Evolutionary conservation across 2,797 vertebrate species (phyloP), one percentile per base, ranked within the genome.

Genomic region (Neosilurus mollespiculum): DNA sequence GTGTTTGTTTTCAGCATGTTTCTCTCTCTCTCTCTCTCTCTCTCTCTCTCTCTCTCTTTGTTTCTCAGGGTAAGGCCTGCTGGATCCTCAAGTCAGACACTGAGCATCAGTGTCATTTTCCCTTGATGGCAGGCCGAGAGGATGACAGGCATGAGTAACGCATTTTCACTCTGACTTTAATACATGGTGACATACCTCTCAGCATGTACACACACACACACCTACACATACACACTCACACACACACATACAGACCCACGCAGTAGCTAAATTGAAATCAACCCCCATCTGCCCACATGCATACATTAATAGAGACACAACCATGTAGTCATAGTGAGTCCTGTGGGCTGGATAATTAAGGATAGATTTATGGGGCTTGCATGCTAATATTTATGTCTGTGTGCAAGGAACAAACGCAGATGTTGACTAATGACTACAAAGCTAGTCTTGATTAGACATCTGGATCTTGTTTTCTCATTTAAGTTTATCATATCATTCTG

Each of bases 81-180:
- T 90, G 90, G 90, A 88, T 90, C 91, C 91, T 82, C 87, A 89
- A 92, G 86, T 89, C 82, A 87, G 87, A 90, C 91, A 90, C 90
- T 89, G 87, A 84, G 37, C 92, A 91, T 94, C 92, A 93, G 91
- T 92, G 92, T 93, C 93, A 92, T 88, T 90, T 90, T 88, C 54
- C 81, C 87, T 85, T 93, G 90, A 91, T 89, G 92, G 88, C 89
- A 87, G 89, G 84, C 87, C 84, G 84, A 84, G 82, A 86, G 26
- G 90, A 93, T 91, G 93, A 93, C 93, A 93, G 91, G 92, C 90
- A 88, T 92, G 91, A 93, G 91, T 92, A 94, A 94, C 92, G 89
- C 87, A 84, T 91, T 93, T 93, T 90, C 89, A 89, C 82, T 83
- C 84, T 87, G 82, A 92, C 34, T 59, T 88, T 93, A 93, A 94